Evolutionary conservation across 1,140 invertebrate genomes (phyloP), one percentile per base, ranked within the genome.

Genomic region (Tetramorium alpestre): DNA sequence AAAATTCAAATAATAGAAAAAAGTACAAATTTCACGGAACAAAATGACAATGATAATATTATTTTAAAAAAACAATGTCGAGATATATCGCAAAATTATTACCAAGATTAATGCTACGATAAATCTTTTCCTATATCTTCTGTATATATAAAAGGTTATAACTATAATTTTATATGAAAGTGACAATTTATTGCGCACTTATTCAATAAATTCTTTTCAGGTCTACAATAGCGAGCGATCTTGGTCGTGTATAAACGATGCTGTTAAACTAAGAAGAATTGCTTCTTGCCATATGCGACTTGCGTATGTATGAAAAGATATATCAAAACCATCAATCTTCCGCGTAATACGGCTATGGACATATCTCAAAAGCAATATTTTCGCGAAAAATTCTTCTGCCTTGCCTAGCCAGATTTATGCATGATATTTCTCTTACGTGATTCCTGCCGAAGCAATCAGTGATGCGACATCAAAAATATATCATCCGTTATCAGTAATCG

Each of bases 331-430:
- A 84, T 84, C 54, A 75, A 84, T 84, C 69, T 75, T 73, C 13
- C 25, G 28, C 28, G 44, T 84, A 62, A 84, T 75, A 73, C n/a
- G 69, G 49, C 58, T 60, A 28, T 73, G 41, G 70, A 75, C 69
- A 18, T 60, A 84, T 84, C 80, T 62, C 80, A 25, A 58, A 58
- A 25, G 67, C 54, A 49, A 84, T 84, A 84, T 84, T 75, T 75
- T 84, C 56, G 25, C 54, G 58, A 16, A 47, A 73, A 84, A 84
- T 84, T 67, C 67, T 47, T 72, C 65, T 56, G 38, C 25, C n/a
- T 38, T 28, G 7, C 13, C 25, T 44, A 25, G 18, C 16, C 44
- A 56, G 80, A 84, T 82, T 82, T 82, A 82, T 73, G 69, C 54
- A 28, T 22, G 80, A 84, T 84, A 84, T 60, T 62, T 84, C 54